Conservation (phyloP, 2,888 invertebrate genomes). For the Latrodectus elegans region DNA sequence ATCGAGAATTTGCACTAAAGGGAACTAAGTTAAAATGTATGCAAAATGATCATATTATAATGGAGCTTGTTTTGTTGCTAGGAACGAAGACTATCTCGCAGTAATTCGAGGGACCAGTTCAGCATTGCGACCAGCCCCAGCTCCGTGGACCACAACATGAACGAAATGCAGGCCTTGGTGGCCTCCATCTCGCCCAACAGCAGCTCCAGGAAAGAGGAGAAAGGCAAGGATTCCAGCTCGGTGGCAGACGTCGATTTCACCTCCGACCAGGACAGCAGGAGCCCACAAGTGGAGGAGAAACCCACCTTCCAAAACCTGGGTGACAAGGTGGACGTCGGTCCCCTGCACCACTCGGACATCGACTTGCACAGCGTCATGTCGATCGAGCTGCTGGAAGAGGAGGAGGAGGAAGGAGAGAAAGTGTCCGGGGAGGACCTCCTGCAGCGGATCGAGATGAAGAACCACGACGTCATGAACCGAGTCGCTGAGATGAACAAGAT, state of each 20-base stretch:
- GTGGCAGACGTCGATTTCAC: conserved; percentile 51
- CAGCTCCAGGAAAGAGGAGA: neutral
- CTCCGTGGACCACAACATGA: conserved; percentile 70
- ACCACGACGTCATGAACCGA: conserved; percentile 83
- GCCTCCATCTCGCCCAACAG: conserved; percentile 20
- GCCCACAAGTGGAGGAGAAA: neutral
- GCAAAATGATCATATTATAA: neutral
- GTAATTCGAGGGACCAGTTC: conserved; percentile 62
- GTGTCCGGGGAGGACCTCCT: conserved; percentile 16
- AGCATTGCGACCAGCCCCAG: conserved; percentile 65
- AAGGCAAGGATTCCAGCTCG: conserved; percentile 2
- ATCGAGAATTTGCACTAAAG: too few species aligned
- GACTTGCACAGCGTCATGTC: conserved; percentile 85
- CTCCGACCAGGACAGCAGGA: neutral
- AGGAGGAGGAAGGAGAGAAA: conserved; percentile 7
- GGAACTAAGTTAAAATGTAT: too few species aligned
- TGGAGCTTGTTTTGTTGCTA: neutral
- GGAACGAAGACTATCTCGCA: conserved; percentile 53
- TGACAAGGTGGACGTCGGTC: conserved; percentile 8
- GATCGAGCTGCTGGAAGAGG: conserved; percentile 82
- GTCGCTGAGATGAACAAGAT: conserved; percentile 88
- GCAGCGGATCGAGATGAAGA: conserved; percentile 73
- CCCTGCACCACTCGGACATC: conserved; percentile 74
- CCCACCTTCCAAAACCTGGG: neutral
- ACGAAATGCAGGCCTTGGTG: conserved; percentile 65